Conservation (phyloP, 2,113 vertebrate species). For the Sturnus vulgaris region DNA sequence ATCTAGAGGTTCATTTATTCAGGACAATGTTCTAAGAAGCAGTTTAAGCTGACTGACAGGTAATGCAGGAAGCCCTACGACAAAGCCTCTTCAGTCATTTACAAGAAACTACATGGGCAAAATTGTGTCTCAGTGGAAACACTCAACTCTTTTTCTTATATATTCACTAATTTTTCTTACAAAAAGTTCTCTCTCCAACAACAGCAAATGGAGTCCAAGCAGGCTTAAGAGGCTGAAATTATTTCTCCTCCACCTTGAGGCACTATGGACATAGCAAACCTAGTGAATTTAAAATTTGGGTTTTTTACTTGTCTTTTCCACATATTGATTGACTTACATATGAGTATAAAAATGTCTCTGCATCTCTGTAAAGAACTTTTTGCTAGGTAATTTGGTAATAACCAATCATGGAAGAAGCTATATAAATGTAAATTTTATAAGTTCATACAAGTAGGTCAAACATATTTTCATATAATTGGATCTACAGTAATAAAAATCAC, state of each 20-base stretch:
- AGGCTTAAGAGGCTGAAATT: not conserved
- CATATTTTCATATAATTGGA: not conserved
- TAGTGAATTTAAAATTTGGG: not conserved
- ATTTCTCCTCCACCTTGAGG: not conserved
- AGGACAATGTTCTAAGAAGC: not conserved
- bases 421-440: not conserved
- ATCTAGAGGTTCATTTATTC: not conserved
- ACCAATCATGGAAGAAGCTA: not conserved
- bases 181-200: not conserved
- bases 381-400: not conserved
- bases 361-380: not conserved
- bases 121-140: not conserved
- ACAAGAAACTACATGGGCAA: not conserved
- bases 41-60: not conserved
- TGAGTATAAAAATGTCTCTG: not conserved
- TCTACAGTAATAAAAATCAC: not conserved
- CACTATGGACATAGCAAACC: not conserved
- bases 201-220: not conserved
- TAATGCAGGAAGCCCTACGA: rapidly evolving
- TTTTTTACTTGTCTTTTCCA: not conserved
- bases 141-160: not conserved
- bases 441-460: not conserved
- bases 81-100: not conserved
- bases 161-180: not conserved
- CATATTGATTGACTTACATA: not conserved